phyloP scores from a whole-genome alignment of 2,888 invertebrate species.

The Diabrotica balteata region DNA sequence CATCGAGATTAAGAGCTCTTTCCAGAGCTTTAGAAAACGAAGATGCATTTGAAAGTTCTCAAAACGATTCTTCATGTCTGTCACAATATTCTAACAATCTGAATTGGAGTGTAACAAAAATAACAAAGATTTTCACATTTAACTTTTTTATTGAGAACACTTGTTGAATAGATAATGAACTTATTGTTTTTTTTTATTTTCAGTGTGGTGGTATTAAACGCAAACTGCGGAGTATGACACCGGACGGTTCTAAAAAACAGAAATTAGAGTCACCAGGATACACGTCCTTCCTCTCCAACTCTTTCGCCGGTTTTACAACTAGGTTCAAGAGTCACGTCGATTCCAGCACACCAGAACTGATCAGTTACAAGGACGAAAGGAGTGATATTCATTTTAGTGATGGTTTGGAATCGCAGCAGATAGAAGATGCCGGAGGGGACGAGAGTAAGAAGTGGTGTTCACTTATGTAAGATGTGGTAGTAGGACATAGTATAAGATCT shows the following conservation, averaged over 20 bases:
- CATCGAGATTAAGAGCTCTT: too few relatives aligned
- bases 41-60: too few relatives aligned
- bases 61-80: too few relatives aligned
- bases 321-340: conserved; percentile 44
- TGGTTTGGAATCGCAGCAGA: conserved; percentile 32
- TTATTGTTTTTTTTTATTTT: too few relatives aligned
- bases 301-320: conserved; percentile 48
- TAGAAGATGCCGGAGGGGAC: conserved; percentile 37
- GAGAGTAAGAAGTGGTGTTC: conserved; percentile 53
- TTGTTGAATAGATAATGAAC: too few relatives aligned
- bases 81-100: too few relatives aligned
- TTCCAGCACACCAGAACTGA: conserved; percentile 54
- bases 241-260: conserved; percentile 50
- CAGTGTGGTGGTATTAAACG: conserved; percentile 45
- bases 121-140: too few relatives aligned
- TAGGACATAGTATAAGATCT: background rate
- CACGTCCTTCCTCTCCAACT: conserved; percentile 50
- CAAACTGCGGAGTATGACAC: conserved; percentile 47
- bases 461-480: conserved; percentile 48
- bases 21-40: too few relatives aligned
- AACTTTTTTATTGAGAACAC: too few relatives aligned
- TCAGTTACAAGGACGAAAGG: conserved; percentile 50
- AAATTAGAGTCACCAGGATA: conserved; percentile 46
- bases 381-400: conserved; percentile 42
- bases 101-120: too few relatives aligned